Evolutionary conservation across 1,140 invertebrate species (phyloP), one percentile per base, ranked within the genome.

Genomic region (Argopecten irradians): DNA sequence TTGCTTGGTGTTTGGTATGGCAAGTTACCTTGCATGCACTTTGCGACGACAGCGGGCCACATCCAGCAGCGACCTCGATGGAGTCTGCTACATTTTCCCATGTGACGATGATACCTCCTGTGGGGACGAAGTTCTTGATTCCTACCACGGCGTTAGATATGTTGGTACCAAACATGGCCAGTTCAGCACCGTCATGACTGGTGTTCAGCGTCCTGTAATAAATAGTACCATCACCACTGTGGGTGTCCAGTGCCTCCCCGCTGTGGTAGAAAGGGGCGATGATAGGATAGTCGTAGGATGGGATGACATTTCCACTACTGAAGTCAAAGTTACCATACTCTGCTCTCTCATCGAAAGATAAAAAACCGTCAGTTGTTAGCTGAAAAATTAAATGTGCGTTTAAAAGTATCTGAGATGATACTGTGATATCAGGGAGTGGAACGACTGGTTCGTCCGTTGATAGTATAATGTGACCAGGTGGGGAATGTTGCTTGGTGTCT

Each of bases 251-350:
- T 11, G 39, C 14, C 32, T 90, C 84, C 11, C 89, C 91, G 16
- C 87, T 55, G 71, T 90, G 86, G 83, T 92, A 90, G 82, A 89
- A 92, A 39, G 91, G 91, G 35, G 91, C 88, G 32, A 92, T 89
- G 55, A 92, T 90, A 32, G 91, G 91, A 2, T 86, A 32, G 36
- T 92, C 89, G 5, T 86, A 86, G 43, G 86, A 86, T 8, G 84
- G 88, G 14, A 87, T n/a, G 22, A 87, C 86, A 85, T 91, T 83
- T 34, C 82, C 8, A 0, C 34, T 33, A 9, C 43, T 83, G 85
- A 85, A 89, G 32, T 89, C 85, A 34, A 83, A 39, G 55, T 22
- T 16, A 28, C 55, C 39, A 34, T 86, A 89, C 0, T 19, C 22
- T 13, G 46, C 85, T 14, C 46, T 84, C n/a, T n/a, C n/a, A n/a